phyloP scores from a whole-genome alignment of 2,888 invertebrate genomes.

The Thalpophila matura region DNA sequence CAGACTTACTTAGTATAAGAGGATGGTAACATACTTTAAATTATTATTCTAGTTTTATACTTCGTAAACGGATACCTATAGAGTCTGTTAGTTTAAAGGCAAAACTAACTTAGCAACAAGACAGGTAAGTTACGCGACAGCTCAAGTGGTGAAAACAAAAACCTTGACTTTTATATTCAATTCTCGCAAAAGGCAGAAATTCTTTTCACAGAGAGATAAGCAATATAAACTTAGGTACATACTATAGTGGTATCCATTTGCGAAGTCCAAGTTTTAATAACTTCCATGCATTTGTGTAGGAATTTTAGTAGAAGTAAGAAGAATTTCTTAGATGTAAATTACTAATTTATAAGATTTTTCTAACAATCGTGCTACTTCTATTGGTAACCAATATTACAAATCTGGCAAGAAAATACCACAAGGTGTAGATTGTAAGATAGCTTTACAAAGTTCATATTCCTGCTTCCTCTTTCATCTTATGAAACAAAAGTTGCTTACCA shows the following conservation, averaged over 20 bases:
- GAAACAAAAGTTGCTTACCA: conserved; percentile 45
- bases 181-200: not conserved
- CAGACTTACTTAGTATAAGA: no score
- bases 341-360: no score
- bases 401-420: not conserved
- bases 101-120: conserved; percentile 18
- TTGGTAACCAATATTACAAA: not conserved
- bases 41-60: no score
- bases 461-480: conserved; percentile 4
- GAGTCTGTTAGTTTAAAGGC: no score
- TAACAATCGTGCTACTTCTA: not conserved
- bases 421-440: conserved; percentile 8
- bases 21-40: no score
- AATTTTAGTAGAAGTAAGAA: no score
- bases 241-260: no score
- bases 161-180: not conserved
- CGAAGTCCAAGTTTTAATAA: no score
- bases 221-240: no score
- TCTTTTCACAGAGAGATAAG: not conserved
- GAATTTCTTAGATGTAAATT: no score
- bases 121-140: not conserved
- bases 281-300: no score
- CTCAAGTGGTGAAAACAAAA: not conserved
- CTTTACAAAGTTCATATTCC: conserved; percentile 8
- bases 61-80: no score